Conservation (phyloP, 2,113 vertebrate genomes). For the Pangasianodon hypophthalmus region DNA sequence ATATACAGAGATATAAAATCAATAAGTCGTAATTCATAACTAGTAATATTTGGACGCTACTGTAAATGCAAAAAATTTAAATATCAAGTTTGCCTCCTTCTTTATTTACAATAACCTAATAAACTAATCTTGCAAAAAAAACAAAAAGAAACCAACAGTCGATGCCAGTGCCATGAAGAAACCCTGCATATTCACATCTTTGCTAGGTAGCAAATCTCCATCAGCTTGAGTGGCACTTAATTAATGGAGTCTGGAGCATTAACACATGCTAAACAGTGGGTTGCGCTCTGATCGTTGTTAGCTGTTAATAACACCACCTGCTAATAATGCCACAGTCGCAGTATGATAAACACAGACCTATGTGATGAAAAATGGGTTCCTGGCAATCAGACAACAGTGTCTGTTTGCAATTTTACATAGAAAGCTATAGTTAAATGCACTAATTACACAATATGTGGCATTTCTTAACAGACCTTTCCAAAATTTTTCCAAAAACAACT, state of each 20-base stretch:
- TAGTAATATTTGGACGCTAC: not conserved
- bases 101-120: not conserved
- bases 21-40: not conserved
- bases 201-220: conserved; percentile 13
- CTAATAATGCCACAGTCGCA: conserved; percentile 22
- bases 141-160: not conserved
- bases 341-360: conserved; percentile 20
- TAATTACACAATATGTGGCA: not conserved
- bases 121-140: not conserved
- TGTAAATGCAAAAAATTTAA: not conserved
- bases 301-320: conserved; percentile 32
- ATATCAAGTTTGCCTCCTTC: not conserved
- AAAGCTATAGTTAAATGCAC: not conserved
- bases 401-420: not conserved
- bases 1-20: not conserved
- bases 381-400: conserved; percentile 3
- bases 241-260: conserved; percentile 28
- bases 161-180: not conserved
- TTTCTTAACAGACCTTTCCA: not conserved
- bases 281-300: conserved; percentile 20
- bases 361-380: not conserved
- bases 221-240: conserved; percentile 30
- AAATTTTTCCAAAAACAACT: not conserved
- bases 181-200: not conserved
- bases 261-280: conserved; percentile 29